Conservation (phyloP, 2,888 invertebrate species). For the Tipula unca region DNA sequence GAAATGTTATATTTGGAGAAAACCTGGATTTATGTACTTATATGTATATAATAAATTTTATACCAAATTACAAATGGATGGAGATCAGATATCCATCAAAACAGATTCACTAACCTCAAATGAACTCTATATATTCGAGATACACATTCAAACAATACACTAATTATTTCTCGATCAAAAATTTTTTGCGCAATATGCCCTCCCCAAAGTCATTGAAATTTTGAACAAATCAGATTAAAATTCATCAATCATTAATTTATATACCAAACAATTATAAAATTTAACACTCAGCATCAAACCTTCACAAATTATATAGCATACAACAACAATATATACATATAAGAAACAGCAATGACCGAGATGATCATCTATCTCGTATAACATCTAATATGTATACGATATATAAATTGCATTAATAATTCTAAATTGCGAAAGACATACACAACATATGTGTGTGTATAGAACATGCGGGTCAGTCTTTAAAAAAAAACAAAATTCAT, state of each 20-base stretch:
- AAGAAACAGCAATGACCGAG: background rate
- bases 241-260: background rate
- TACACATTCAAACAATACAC: background rate
- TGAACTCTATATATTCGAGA: background rate
- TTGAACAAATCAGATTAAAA: conserved; percentile 14
- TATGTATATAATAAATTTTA: too few species aligned
- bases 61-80: background rate
- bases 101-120: background rate
- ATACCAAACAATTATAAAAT: background rate
- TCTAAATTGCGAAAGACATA: background rate
- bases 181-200: background rate
- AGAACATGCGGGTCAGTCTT: background rate
- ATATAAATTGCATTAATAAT: background rate
- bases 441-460: background rate
- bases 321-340: background rate
- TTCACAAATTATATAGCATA: background rate
- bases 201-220: background rate
- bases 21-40: too few species aligned
- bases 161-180: background rate
- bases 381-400: background rate
- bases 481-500: background rate
- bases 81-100: background rate
- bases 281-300: background rate
- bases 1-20: too few species aligned
- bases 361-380: background rate